Percentiles rank a stretch among this genome's conserved stretches.
Conservation (phyloP, 2,113 vertebrate genomes). For the Chlamydotis undulata region DNA sequence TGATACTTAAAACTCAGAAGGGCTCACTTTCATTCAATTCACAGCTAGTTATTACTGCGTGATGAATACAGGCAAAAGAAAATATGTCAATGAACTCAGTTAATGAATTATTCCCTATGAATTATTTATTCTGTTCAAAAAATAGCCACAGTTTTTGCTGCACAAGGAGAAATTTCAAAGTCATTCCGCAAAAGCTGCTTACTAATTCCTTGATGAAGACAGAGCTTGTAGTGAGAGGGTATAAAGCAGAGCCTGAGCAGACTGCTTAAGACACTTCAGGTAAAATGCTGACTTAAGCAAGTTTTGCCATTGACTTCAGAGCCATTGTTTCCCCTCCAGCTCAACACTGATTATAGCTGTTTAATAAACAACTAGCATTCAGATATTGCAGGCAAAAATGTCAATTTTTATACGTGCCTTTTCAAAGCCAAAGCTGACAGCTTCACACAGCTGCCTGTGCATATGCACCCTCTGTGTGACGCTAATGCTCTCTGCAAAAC, state of each 20-base stretch:
- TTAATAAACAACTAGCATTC: neutral
- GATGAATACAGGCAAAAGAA: neutral
- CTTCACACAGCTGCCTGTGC: slow-evolving; percentile 2
- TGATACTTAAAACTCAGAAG: neutral
- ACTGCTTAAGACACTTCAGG: neutral
- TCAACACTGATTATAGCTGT: neutral
- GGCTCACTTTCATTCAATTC: neutral
- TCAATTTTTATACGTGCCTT: neutral
- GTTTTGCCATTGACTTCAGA: neutral
- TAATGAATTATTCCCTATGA: neutral
- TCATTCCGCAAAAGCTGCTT: neutral
- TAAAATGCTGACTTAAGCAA: neutral
- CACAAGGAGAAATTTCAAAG: neutral
- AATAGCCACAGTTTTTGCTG: neutral
- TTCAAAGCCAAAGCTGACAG: neutral
- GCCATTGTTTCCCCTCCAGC: neutral
- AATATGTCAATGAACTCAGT: neutral
- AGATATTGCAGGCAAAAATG: neutral
- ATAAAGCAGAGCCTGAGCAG: neutral
- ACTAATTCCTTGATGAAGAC: neutral
- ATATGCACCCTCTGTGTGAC: neutral
- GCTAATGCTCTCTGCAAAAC: neutral
- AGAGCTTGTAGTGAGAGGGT: neutral
- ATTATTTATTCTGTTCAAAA: neutral
- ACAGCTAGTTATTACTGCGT: neutral